Conservation (phyloP, 2,888 invertebrate species). For the Apotomis betuletana region DNA sequence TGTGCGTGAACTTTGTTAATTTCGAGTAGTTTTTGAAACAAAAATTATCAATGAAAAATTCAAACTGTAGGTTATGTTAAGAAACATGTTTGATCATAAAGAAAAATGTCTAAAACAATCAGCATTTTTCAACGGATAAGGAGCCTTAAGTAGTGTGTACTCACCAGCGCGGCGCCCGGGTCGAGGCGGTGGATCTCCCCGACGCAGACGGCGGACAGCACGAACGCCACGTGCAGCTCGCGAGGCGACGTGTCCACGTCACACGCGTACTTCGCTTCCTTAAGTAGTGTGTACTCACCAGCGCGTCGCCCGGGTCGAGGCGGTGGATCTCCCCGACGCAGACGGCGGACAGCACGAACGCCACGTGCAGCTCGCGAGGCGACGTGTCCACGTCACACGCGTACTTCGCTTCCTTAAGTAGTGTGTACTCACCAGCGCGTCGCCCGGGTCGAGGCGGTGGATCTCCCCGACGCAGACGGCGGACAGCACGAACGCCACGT, state of each 20-base stretch:
- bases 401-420: slow-evolving; percentile 65
- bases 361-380: slow-evolving; percentile 86
- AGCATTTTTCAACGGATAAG: no score
- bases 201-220: slow-evolving; percentile 53
- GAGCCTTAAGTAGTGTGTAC: slow-evolving; percentile 25
- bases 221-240: slow-evolving; percentile 55
- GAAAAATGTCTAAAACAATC: no score
- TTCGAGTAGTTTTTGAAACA: no score
- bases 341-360: slow-evolving; percentile 83
- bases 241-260: not conserved
- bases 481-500: no score
- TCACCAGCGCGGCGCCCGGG: slow-evolving; percentile 85
- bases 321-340: slow-evolving; percentile 82
- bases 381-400: slow-evolving; percentile 83
- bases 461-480: no score
- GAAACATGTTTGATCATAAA: no score
- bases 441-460: no score
- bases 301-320: slow-evolving; percentile 84
- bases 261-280: no score
- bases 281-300: slow-evolving; percentile 72
- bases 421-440: no score
- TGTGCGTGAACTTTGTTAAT: no score
- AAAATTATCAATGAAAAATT: no score
- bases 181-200: slow-evolving; percentile 85
- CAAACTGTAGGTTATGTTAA: no score